Evolutionary conservation across 2,888 invertebrate species (phyloP), one percentile per base, ranked within the genome.

Genomic region (Willowsia nigromaculata): DNA sequence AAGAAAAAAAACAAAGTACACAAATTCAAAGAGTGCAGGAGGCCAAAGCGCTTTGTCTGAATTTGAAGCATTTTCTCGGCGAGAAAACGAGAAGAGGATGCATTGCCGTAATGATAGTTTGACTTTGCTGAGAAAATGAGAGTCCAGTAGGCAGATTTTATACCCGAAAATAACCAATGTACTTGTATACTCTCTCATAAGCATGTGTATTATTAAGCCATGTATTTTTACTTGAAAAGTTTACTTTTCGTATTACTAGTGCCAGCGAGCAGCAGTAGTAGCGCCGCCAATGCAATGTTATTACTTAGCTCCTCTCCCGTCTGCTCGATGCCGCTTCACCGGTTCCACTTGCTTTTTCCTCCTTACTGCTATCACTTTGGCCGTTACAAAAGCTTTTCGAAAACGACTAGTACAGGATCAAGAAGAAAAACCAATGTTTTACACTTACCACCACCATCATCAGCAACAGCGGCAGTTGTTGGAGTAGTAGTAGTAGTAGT

Each of bases 401-500:
- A 47, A 81, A 83, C 33, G 43, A 50, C 50, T 68, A 15, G 50
- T 50, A 33, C 56, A 56, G 56, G 53, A 56, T 33, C 78, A 43
- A 71, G 56, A 40, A 68, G 71, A 56, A 68, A 87, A 87, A 87
- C 81, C 81, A 87, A 87, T 87, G 86, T 87, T 87, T 87, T 87
- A 80, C 86, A 87, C 86, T 87, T 87, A 68, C 50, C 59, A 43
- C 56, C 27, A 43, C 15, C 27, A 27, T 30, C 76, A 30, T 50
- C 27, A 76, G 4, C 76, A 27, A 15, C 76, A 78, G 15, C 43
- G 25, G 37, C 59, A 6, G 80, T 1, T 1, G 71, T 40, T 25
- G 59, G n/a, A 59, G 27, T 40, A 59, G 50, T 13, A 65, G 40
- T 56, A 7, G 40, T 7, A 37, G 30, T n/a, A 25, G 43, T 7